Evolutionary conservation across 2,113 vertebrate species (phyloP).

Genomic region (Syrmaticus mikado): DNA sequence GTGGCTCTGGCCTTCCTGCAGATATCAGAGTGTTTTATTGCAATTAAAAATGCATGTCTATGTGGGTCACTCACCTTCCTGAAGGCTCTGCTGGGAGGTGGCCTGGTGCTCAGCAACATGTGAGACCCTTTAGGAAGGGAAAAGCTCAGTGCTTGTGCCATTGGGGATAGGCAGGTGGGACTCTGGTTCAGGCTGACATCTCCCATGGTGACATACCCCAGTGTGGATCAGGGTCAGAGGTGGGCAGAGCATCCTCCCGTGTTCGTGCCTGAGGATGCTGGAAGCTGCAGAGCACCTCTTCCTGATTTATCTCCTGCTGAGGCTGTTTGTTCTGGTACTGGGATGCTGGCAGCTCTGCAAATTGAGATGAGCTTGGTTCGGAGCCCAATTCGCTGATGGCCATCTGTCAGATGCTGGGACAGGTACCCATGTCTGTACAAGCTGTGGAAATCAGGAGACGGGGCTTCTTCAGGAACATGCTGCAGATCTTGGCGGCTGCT

Average conservation of each 20-base stretch:
- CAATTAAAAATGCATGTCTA: neutral
- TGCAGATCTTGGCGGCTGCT: fast-evolving
- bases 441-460: slow-evolving; percentile 27
- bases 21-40: neutral
- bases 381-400: slow-evolving; percentile 45
- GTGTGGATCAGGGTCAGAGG: neutral
- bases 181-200: neutral
- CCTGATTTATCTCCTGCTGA: slow-evolving; percentile 58
- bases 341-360: slow-evolving; percentile 61
- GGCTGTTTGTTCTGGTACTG: slow-evolving; percentile 66
- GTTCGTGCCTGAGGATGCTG: fast-evolving
- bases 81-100: neutral
- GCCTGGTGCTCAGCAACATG: neutral
- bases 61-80: fast-evolving
- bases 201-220: neutral
- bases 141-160: neutral
- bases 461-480: neutral
- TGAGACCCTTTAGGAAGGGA: neutral
- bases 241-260: neutral
- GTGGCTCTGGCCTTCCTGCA: neutral
- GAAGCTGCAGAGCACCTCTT: neutral
- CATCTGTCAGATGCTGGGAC: slow-evolving; percentile 62
- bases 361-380: slow-evolving; percentile 64
- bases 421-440: slow-evolving; percentile 57
- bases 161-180: fast-evolving